Evolutionary conservation across 2,113 vertebrate genomes (phyloP).

Genomic region (Rhea pennata): DNA sequence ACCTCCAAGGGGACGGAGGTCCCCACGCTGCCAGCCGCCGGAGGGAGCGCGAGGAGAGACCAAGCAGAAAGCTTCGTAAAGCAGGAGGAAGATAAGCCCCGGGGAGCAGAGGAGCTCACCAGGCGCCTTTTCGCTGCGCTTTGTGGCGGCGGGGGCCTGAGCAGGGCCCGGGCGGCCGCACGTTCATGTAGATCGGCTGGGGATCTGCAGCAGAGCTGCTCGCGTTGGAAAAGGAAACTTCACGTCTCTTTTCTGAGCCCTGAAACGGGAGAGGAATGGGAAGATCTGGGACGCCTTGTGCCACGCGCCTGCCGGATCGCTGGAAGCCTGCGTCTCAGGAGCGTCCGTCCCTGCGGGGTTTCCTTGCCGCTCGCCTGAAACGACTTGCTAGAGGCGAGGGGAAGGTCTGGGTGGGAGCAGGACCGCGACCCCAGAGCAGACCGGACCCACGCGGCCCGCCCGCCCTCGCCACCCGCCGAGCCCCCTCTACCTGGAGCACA

Average conservation of each 20-base stretch:
- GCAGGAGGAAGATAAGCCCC: background rate
- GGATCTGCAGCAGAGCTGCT: background rate
- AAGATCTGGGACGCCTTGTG: background rate
- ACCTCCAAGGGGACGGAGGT: too few species aligned
- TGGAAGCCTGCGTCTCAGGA: rapidly evolving
- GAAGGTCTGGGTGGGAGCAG: background rate
- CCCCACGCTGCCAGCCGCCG: too few species aligned
- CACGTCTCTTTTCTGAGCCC: background rate
- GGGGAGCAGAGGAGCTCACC: background rate
- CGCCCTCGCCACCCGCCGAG: background rate
- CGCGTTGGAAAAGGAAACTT: background rate
- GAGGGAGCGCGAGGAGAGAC: background rate
- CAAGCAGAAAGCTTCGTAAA: too few species aligned
- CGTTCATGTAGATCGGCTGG: background rate
- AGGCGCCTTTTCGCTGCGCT: rapidly evolving
- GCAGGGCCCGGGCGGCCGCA: rapidly evolving
- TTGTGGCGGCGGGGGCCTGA: too few species aligned
- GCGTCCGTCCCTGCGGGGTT: background rate
- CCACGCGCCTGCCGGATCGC: background rate
- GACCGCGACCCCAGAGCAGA: background rate
- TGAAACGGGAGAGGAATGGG: background rate
- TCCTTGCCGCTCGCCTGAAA: background rate
- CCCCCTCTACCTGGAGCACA: background rate
- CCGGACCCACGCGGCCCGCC: background rate
- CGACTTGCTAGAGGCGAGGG: background rate